These are phyloP conservation scores for Cheilosia pagana DNA, from an alignment of 2,888 invertebrate genomes.

Conservation along the genomic window DNA sequence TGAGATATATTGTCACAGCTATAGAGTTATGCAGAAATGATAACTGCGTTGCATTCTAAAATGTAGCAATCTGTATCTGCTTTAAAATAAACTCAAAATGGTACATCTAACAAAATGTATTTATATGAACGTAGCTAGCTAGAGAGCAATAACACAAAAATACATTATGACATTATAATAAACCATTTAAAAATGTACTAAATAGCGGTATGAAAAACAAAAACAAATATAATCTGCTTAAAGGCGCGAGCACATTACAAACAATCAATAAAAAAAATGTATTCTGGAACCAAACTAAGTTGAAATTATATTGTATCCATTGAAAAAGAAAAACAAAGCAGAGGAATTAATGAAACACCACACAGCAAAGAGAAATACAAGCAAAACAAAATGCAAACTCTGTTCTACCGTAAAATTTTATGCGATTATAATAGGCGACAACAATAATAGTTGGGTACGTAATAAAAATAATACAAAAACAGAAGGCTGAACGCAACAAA, in stretches of 20 bases:
- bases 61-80: no score
- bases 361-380: neutral
- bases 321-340: slow-evolving; percentile 12
- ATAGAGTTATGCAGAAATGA: no score
- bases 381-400: slow-evolving; percentile 19
- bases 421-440: slow-evolving; percentile 25
- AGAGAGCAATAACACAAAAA: no score
- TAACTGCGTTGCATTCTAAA: no score
- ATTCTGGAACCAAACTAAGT: slow-evolving; percentile 10
- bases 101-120: no score
- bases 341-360: neutral
- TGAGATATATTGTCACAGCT: no score
- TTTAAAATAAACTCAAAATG: no score
- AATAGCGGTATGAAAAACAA: neutral
- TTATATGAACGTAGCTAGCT: no score
- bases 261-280: neutral
- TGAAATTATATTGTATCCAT: neutral
- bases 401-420: slow-evolving; percentile 27
- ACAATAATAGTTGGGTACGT: slow-evolving; percentile 10
- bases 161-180: slow-evolving; percentile 1
- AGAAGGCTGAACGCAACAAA: neutral
- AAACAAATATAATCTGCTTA: neutral
- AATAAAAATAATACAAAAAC: slow-evolving; percentile 7
- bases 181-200: neutral
- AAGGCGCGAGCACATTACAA: neutral